phyloP scores from a whole-genome alignment of 1,140 invertebrate species.

The Achroia grisella region DNA sequence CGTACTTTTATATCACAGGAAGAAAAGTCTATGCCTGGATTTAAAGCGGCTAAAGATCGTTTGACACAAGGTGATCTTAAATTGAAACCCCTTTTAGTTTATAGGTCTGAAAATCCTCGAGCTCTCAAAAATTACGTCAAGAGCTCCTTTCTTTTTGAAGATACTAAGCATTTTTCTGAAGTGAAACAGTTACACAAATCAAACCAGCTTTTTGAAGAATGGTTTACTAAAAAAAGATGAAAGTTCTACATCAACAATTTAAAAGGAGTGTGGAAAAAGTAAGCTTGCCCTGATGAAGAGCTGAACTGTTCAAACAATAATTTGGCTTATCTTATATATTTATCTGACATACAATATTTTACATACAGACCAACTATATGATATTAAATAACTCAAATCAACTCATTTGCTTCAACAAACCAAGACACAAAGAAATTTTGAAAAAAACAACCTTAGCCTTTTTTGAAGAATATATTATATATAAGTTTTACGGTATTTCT shows the following conservation, averaged over 20 bases:
- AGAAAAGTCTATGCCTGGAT: slow-evolving; percentile 27
- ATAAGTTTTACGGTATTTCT: too few species aligned
- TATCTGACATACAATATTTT: too few species aligned
- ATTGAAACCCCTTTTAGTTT: slow-evolving; percentile 29
- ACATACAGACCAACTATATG: too few species aligned
- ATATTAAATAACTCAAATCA: too few species aligned
- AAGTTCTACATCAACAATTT: too few species aligned
- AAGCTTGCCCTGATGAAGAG: slow-evolving; percentile 35
- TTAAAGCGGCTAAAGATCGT: slow-evolving; percentile 33
- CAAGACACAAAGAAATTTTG: too few species aligned
- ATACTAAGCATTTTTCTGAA: slow-evolving; percentile 27
- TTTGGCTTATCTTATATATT: too few species aligned
- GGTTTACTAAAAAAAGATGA: too few species aligned
- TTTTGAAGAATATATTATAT: too few species aligned
- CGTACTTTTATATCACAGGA: slow-evolving; percentile 12
- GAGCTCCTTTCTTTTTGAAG: slow-evolving; percentile 11
- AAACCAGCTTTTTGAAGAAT: slow-evolving; percentile 41
- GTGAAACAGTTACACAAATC: slow-evolving; percentile 40
- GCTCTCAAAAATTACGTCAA: slow-evolving; percentile 33
- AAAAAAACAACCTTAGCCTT: too few species aligned
- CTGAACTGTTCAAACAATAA: slow-evolving; percentile 23
- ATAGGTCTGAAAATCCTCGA: slow-evolving; percentile 31
- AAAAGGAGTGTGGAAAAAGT: too few species aligned
- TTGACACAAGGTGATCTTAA: slow-evolving; percentile 30
- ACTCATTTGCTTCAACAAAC: too few species aligned